Base-by-base conservation (phyloP, 2,888 invertebrate species). In the Drosophila multiciliata region DNA sequence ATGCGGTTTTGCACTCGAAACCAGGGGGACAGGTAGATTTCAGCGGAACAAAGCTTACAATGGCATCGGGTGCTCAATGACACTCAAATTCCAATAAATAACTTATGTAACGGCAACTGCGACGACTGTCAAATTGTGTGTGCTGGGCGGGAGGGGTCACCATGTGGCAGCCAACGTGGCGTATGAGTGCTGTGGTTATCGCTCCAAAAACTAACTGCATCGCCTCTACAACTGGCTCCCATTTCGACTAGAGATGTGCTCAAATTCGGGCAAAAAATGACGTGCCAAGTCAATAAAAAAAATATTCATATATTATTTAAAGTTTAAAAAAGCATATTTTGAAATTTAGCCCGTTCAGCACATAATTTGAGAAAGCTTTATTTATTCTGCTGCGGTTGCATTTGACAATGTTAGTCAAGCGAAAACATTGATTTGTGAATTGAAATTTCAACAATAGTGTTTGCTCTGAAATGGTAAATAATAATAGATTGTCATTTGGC, bases 51-150 rank as follows among this genome's bases (percentile, higher is more conserved):
- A 12, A 52, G 55, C 68, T 63, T 66, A 11, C 55, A n/a, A 12
- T 23, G 57, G 38, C 58, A 33, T 20, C n/a, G 32, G 45, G 57
- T 49, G 64, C 72, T 68, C 73, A 73, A 64, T 73, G 81, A 75
- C 83, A 83, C 78, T 83, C 78, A 81, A 82, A 83, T 82, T 83
- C 78, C 82, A 83, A 82, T 82, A 82, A 82, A 82, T 82, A 83
- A 82, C 78, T 83, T 72, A 83, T 82, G 72, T 80, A 82, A 66
- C 74, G 58, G 72, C 73, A 72, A 75, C 80, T 75, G 73, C 83
- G 63, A 75, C 70, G 73, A 68, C 80, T 82, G 74, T 76, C 76
- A 67, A 53, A 67, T 40, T 54, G 49, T 52, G 57, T 23, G 38
- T 23, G 57, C 17, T 26, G 45, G 36, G 29, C 6, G 29, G 23